Percentiles rank a stretch among this genome's conserved stretches.
Conservation (phyloP, 1,140 invertebrate species). For the Drosophila arawakana region DNA sequence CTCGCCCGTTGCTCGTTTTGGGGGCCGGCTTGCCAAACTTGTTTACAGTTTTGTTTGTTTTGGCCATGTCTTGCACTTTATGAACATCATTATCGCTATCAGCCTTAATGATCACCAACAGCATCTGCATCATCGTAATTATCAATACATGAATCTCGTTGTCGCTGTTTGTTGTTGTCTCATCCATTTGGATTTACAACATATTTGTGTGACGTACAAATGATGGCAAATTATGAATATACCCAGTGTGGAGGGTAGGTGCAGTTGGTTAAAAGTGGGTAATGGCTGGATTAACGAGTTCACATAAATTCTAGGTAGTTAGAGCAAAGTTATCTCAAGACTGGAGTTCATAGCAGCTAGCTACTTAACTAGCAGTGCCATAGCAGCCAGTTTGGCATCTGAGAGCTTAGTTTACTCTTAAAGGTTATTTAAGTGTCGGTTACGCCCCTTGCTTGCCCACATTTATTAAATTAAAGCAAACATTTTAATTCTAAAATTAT, state of each 20-base stretch:
- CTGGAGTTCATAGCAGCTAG: too few relatives aligned
- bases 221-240: neutral
- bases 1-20: conserved; percentile 42
- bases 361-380: too few relatives aligned
- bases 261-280: too few relatives aligned
- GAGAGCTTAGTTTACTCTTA: too few relatives aligned
- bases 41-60: conserved; percentile 71
- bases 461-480: conserved; percentile 1
- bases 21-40: conserved; percentile 57
- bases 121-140: conserved; percentile 16
- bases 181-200: conserved; percentile 26
- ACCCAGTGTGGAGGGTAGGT: too few relatives aligned
- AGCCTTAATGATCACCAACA: conserved; percentile 1
- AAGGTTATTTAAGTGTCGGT: too few relatives aligned
- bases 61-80: conserved; percentile 30
- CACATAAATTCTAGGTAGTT: too few relatives aligned
- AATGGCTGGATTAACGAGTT: too few relatives aligned
- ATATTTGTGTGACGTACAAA: conserved; percentile 1
- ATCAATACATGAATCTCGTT: neutral
- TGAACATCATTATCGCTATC: conserved; percentile 47
- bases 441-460: neutral
- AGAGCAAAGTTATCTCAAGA: too few relatives aligned
- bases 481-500: neutral
- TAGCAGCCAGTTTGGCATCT: too few relatives aligned
- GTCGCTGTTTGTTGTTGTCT: conserved; percentile 5